Evolutionary conservation across 2,888 invertebrate species (phyloP).

Genomic region (Drosophila buzzatii): DNA sequence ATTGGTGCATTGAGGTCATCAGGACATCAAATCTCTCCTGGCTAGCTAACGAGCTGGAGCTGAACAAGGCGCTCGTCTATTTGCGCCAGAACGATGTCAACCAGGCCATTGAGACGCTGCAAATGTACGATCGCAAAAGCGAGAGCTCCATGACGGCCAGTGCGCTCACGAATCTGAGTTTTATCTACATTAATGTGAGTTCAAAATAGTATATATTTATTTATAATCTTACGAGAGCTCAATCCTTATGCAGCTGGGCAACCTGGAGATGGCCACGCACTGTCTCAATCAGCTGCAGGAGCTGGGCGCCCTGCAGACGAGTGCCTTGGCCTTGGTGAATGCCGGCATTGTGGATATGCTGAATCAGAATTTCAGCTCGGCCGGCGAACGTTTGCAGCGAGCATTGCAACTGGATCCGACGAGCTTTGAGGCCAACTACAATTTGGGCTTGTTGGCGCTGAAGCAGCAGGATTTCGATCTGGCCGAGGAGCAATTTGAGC

Average conservation of each 20-base stretch:
- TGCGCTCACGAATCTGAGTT: conserved; percentile 94
- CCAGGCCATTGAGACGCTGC: conserved; percentile 93
- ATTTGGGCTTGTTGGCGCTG: conserved; percentile 88
- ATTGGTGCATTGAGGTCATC: conserved; percentile 97
- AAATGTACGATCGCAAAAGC: conserved; percentile 94
- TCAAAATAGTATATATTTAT: neutral
- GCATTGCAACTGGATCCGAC: conserved; percentile 93
- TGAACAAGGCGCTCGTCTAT: conserved; percentile 95
- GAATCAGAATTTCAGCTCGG: conserved; percentile 89
- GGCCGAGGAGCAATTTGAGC: conserved; percentile 91
- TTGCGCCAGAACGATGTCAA: conserved; percentile 92
- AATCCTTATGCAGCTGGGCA: conserved; percentile 89
- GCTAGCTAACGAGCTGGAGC: conserved; percentile 94
- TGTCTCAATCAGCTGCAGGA: conserved; percentile 90
- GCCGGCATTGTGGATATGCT: conserved; percentile 92
- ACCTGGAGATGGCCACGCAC: conserved; percentile 91
- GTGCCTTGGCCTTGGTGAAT: conserved; percentile 93
- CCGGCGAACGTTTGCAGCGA: conserved; percentile 90
- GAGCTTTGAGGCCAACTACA: conserved; percentile 93
- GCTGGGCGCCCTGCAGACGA: conserved; percentile 89
- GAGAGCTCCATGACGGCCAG: conserved; percentile 92
- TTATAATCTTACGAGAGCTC: neutral
- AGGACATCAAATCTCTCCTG: conserved; percentile 94
- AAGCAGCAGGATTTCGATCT: conserved; percentile 89
- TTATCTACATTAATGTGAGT: conserved; percentile 87